A percentile compares a stretch with the other conserved stretches of the same genome.
phyloP scores from a whole-genome alignment of 1,140 invertebrate species.

The Sinella curviseta region DNA sequence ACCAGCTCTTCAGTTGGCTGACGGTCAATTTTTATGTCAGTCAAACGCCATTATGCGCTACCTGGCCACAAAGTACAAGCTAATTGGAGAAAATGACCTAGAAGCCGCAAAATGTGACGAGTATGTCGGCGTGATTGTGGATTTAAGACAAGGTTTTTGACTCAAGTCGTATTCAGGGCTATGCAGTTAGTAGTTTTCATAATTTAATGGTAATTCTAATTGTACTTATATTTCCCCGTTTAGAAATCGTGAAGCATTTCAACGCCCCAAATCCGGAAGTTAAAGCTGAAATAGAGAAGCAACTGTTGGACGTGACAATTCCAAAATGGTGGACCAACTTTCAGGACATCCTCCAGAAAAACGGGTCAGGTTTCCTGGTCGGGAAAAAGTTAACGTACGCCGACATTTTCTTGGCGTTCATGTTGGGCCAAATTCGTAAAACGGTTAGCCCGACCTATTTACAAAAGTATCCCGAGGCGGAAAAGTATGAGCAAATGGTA shows the following conservation, averaged over 20 bases:
- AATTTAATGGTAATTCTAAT: no score
- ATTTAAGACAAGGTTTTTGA: background rate
- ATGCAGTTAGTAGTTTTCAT: background rate
- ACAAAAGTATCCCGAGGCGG: background rate
- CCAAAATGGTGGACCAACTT: background rate
- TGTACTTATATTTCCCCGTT: background rate
- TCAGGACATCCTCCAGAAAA: background rate
- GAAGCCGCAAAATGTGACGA: constrained; percentile 26
- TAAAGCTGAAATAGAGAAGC: background rate
- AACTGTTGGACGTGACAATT: background rate
- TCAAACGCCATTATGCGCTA: constrained; percentile 21
- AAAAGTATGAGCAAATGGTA: background rate
- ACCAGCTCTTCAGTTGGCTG: constrained; percentile 29
- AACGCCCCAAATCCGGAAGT: background rate
- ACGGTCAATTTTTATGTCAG: background rate
- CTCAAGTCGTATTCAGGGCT: no score
- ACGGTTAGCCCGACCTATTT: background rate
- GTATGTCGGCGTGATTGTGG: background rate
- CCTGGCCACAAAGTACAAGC: constrained; percentile 7
- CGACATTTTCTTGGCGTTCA: background rate
- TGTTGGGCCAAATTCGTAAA: background rate
- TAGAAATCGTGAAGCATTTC: background rate
- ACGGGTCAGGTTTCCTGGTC: background rate
- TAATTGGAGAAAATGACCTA: constrained; percentile 15
- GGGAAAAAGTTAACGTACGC: background rate